phyloP scores from a whole-genome alignment of 2,113 vertebrate genomes.

The Pundamilia nyererei region DNA sequence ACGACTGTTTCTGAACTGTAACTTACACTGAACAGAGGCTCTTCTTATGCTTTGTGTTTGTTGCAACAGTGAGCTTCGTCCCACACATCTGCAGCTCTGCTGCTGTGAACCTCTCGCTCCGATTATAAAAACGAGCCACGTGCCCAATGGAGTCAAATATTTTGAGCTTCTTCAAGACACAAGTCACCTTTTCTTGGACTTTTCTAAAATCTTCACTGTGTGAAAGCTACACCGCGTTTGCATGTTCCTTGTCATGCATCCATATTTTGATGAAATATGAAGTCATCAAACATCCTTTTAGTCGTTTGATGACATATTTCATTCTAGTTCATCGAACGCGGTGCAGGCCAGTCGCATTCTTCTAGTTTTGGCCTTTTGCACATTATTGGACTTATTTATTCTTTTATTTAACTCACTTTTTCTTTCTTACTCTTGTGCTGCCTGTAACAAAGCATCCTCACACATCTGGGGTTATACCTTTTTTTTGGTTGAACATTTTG shows the following conservation, averaged over 20 bases:
- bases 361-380: background rate
- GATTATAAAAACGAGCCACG: background rate
- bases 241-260: background rate
- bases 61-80: background rate
- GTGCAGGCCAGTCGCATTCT: background rate
- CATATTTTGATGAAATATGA: background rate
- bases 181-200: background rate
- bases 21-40: background rate
- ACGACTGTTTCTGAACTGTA: background rate
- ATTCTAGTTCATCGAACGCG: background rate
- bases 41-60: background rate
- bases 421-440: background rate
- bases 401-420: background rate
- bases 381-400: background rate
- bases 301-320: background rate
- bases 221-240: fast-evolving
- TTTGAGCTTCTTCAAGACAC: background rate
- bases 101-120: background rate
- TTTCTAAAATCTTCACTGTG: background rate
- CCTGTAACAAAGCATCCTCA: background rate
- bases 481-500: background rate
- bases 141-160: background rate
- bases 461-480: background rate
- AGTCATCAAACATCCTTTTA: background rate
- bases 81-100: background rate